These are phyloP conservation scores for Orthonyx spaldingii DNA, from an alignment of 2,113 vertebrate genomes.

Conservation along the genomic window DNA sequence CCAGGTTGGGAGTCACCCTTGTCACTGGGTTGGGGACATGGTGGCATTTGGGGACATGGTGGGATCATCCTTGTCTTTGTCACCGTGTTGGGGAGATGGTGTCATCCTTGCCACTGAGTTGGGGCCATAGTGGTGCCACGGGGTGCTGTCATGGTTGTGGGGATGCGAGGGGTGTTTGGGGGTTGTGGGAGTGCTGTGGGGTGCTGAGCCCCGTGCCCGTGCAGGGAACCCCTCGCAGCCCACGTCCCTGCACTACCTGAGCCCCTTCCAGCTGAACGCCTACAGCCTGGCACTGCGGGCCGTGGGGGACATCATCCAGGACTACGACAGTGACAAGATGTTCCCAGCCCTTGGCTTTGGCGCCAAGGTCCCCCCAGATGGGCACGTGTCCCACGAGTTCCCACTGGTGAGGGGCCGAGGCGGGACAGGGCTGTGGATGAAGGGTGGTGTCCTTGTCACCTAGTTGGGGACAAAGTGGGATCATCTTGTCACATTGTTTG, in stretches of 20 bases:
- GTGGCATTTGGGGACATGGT: background rate
- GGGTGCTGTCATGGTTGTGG: background rate
- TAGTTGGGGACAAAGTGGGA: background rate
- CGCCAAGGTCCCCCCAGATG: background rate
- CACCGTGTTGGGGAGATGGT: background rate
- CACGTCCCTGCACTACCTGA: background rate
- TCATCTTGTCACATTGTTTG: background rate
- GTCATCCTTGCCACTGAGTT: background rate
- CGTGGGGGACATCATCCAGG: background rate
- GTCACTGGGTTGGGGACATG: background rate
- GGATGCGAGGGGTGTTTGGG: background rate
- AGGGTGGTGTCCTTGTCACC: background rate
- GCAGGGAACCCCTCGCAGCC: background rate
- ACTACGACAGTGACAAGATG: background rate
- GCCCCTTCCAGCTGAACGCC: background rate
- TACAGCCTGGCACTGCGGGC: background rate
- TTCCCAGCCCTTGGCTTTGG: background rate
- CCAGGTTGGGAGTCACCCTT: background rate
- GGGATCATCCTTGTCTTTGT: background rate
- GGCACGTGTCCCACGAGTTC: background rate
- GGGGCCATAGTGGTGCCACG: background rate
- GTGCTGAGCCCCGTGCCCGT: background rate
- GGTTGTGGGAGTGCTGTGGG: background rate
- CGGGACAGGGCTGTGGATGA: accelerated
- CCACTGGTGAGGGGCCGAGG: background rate